Evolutionary conservation across 1,140 invertebrate species (phyloP), one percentile per base, ranked within the genome.

Genomic region (Drosophila pectinifera): DNA sequence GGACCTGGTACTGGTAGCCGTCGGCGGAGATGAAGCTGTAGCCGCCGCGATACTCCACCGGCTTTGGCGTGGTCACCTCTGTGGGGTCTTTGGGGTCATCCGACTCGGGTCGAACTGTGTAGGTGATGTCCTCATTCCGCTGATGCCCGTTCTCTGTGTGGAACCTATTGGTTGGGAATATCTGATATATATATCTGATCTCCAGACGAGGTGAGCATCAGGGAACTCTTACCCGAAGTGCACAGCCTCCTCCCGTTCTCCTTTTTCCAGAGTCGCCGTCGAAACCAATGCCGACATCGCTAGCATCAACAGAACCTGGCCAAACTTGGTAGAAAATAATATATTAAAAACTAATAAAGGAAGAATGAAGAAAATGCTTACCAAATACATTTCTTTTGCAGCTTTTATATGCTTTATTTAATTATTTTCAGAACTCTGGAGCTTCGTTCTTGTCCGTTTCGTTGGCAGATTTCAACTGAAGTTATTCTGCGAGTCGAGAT

Each of bases 1-100:
- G 94, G 14, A 96, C 94, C 45, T 94, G 93, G 7, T 94, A 94
- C 72, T 94, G 94, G 11, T 95, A 92, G n/a, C 95, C 95, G 84
- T 96, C 95, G 78, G 95, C 93, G 16, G 94, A 94, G 61, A 94
- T 95, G 5, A 95, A 94, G 81, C 94, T 96, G 86, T 96, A 96
- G 36, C 94, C 95, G 11, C 96, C 96, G 63, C 72, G 72, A 56
- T 78, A 89, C 42, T 91, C 90, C 4, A 91, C 83, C 0, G 90
- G 72, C 14, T 81, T 84, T 1, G 54, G 62, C 0, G 82, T 81
- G 0, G 61, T 38, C 16, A 42, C 8, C 6, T 56, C 72, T 2
- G 51, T 76, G 26, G 48, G 10, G 1, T 57, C 38, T 31, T 31
- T 31, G 28, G 28, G 28, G 4, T 43, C 20, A 38, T 45, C 53